A percentile compares a stretch with the other conserved stretches of the same genome.
Evolutionary conservation across 2,797 vertebrate species (phyloP).

Genomic region (Enteromius argenteus): DNA sequence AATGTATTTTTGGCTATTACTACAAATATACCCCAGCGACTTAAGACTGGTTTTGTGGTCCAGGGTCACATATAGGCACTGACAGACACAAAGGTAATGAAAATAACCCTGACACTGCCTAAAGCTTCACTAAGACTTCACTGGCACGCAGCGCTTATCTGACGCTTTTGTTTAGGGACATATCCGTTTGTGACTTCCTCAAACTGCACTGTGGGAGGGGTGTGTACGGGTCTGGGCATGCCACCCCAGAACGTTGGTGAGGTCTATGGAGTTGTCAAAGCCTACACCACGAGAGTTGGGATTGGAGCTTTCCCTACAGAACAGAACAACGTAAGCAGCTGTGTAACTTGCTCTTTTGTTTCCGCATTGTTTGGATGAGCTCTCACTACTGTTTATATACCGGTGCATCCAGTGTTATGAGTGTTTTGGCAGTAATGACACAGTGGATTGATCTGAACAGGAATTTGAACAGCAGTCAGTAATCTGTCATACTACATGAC

Average conservation of each 20-base stretch:
- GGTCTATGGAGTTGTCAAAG: conserved; percentile 96
- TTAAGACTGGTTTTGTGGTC: no score
- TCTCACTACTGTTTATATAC: conserved; percentile 13
- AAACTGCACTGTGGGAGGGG: conserved; percentile 97
- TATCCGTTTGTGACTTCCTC: conserved; percentile 98
- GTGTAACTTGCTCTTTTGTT: not conserved
- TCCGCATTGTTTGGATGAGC: not conserved
- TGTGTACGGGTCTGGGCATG: conserved; percentile 96
- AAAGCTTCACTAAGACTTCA: not conserved
- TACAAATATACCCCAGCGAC: no score
- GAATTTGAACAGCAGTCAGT: conserved; percentile 6
- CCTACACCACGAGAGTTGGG: conserved; percentile 95
- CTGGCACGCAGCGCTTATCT: not conserved
- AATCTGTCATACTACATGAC: conserved; percentile 1
- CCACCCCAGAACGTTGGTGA: conserved; percentile 93
- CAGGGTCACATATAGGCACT: no score
- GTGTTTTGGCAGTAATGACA: not conserved
- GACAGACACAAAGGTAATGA: not conserved
- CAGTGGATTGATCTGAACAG: not conserved
- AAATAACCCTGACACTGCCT: not conserved
- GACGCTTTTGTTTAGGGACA: conserved; percentile 82
- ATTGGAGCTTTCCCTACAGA: conserved; percentile 97
- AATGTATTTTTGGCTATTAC: no score
- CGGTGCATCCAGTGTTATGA: not conserved
- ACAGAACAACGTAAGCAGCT: conserved; percentile 88